phyloP scores from a whole-genome alignment of 2,888 invertebrate species.

The Bedellia somnulentella region DNA sequence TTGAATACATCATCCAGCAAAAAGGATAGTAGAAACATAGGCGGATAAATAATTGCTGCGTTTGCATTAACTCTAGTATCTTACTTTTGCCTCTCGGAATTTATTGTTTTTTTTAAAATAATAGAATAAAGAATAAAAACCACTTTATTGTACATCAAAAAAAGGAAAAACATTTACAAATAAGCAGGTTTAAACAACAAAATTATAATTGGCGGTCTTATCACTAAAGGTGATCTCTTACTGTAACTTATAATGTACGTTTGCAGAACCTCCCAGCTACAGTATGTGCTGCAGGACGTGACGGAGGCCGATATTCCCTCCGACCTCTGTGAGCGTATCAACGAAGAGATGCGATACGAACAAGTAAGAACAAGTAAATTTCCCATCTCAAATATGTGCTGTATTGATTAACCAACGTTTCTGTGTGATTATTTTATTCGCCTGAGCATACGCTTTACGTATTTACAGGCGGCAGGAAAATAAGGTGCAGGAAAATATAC shows the following conservation, averaged over 20 bases:
- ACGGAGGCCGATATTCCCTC: conserved; percentile 90
- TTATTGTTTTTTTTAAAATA: no score
- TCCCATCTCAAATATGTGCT: conserved; percentile 15
- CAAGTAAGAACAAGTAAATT: conserved; percentile 69
- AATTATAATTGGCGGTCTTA: no score
- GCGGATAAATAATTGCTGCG: no score
- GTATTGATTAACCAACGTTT: conserved; percentile 9
- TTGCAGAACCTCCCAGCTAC: conserved; percentile 70
- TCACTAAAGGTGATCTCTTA: no score
- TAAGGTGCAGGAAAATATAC: conserved; percentile 49
- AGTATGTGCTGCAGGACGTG: conserved; percentile 85
- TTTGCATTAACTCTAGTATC: no score
- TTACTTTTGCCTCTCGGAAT: no score
- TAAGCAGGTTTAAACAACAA: no score
- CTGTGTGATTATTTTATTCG: conserved; percentile 18
- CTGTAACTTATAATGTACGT: background rate
- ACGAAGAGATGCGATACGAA: conserved; percentile 92
- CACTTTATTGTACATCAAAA: no score
- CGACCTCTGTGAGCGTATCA: conserved; percentile 83
- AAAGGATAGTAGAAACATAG: no score
- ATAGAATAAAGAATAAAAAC: no score
- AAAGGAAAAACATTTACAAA: no score
- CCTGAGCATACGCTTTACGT: conserved; percentile 22
- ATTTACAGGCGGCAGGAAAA: conserved; percentile 55
- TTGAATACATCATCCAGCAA: no score